Conservation (phyloP, 2,113 vertebrate species). For the Nerophis ophidion region DNA sequence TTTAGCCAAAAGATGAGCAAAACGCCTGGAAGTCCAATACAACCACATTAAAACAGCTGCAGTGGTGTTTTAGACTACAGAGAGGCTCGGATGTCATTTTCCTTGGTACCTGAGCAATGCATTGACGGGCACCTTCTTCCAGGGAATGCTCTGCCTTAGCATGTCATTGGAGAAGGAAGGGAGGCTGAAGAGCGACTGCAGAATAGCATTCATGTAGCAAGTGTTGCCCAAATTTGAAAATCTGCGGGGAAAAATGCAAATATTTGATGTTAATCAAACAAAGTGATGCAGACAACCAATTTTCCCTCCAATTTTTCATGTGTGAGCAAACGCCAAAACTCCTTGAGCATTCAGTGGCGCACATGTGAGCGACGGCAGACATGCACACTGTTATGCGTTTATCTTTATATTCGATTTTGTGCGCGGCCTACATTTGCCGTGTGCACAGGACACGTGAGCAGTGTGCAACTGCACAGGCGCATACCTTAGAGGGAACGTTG, state of each 20-base stretch:
- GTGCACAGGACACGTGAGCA: too few relatives aligned
- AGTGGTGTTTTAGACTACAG: too few relatives aligned
- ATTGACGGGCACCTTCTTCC: slow-evolving; percentile 91
- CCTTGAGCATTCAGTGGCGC: too few relatives aligned
- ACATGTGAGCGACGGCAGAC: too few relatives aligned
- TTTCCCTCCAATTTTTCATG: too few relatives aligned
- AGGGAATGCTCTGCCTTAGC: slow-evolving; percentile 90
- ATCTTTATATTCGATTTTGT: too few relatives aligned
- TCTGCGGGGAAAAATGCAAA: slow-evolving; percentile 51
- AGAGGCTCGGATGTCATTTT: too few relatives aligned
- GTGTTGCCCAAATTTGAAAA: slow-evolving; percentile 98
- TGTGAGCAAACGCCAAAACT: too few relatives aligned
- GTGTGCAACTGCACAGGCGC: too few relatives aligned
- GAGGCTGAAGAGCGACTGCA: slow-evolving; percentile 96
- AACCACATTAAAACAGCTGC: background rate
- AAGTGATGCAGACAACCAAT: background rate
- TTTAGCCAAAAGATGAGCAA: slow-evolving; percentile 91
- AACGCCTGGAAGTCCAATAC: slow-evolving; percentile 73
- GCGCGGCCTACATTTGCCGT: too few relatives aligned
- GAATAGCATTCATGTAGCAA: slow-evolving; percentile 98
- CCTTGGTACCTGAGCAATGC: slow-evolving; percentile 86
- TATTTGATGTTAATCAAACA: background rate
- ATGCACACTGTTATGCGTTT: too few relatives aligned
- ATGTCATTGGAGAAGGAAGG: slow-evolving; percentile 95
- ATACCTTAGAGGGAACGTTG: too few relatives aligned